These are phyloP conservation scores for Epirrhoe alternata DNA, from an alignment of 2,888 invertebrate species.

Conservation along the genomic window DNA sequence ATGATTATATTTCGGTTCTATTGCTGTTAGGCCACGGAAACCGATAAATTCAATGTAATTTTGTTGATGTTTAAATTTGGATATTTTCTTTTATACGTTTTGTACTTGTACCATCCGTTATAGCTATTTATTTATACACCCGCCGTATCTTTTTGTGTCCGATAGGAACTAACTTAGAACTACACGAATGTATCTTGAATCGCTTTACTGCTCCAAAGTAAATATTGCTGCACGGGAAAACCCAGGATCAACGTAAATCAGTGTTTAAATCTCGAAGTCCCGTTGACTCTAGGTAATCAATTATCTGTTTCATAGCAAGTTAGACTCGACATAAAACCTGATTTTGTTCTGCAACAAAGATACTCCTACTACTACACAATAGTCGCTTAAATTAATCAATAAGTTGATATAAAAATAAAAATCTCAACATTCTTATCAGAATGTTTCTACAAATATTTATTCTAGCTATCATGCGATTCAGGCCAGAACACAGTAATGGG, in stretches of 20 bases:
- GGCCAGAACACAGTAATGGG: slow-evolving; percentile 25
- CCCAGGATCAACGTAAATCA: no score
- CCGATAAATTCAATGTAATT: slow-evolving; percentile 31
- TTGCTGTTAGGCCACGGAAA: slow-evolving; percentile 19
- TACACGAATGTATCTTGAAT: background rate
- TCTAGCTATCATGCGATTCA: slow-evolving; percentile 14
- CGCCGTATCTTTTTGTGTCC: background rate
- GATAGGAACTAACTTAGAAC: background rate
- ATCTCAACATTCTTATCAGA: background rate
- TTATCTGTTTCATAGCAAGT: no score
- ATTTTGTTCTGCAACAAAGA: no score
- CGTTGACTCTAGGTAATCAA: no score
- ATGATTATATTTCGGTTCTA: slow-evolving; percentile 49
- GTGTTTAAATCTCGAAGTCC: no score
- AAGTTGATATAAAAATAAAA: background rate
- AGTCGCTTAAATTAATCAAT: background rate
- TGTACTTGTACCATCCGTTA: slow-evolving; percentile 9
- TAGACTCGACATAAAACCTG: background rate
- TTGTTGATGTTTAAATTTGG: slow-evolving; percentile 30
- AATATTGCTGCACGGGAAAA: no score
- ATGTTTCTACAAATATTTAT: background rate
- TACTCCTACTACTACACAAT: no score
- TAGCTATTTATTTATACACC: slow-evolving; percentile 2
- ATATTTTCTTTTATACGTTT: slow-evolving; percentile 14
- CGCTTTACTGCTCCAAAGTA: no score